phyloP scores from a whole-genome alignment of 2,797 vertebrate genomes.

The Takifugu ocellatus region DNA sequence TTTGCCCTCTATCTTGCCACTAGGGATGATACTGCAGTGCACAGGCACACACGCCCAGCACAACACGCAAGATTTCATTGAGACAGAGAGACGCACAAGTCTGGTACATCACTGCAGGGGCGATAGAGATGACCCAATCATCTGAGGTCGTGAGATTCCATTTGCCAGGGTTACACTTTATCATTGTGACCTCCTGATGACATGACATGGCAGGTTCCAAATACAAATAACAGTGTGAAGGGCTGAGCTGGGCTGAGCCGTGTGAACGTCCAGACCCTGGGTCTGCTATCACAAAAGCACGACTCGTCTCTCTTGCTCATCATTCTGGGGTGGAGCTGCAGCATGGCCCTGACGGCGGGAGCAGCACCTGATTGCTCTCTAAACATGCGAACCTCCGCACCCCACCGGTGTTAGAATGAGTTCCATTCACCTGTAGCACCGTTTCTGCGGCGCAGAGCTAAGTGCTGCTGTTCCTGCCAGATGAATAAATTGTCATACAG shows the following conservation, averaged over 20 bases:
- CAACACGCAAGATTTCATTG: not conserved
- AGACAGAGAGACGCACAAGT: conserved; percentile 43
- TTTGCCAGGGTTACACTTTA: conserved; percentile 54
- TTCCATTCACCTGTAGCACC: conserved; percentile 3
- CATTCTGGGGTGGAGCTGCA: not conserved
- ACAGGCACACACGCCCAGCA: conserved; percentile 19
- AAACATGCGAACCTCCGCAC: not conserved
- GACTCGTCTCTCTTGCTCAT: not conserved
- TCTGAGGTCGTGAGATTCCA: conserved; percentile 34
- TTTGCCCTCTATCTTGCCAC: conserved; percentile 55
- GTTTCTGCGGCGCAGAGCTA: not conserved
- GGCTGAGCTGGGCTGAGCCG: conserved; percentile 21
- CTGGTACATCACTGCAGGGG: conserved; percentile 48
- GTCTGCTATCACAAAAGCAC: conserved; percentile 8
- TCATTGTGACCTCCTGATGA: conserved; percentile 41
- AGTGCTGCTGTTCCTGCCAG: conserved; percentile 12
- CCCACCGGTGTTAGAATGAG: too few relatives aligned
- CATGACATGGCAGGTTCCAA: conserved; percentile 54
- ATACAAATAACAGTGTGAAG: conserved; percentile 60
- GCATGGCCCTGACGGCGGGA: not conserved
- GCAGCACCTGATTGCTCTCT: conserved; percentile 9
- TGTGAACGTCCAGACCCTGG: conserved; percentile 33
- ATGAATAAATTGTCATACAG: conserved; percentile 55
- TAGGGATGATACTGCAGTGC: conserved; percentile 27
- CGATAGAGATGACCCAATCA: conserved; percentile 75